Base-by-base conservation (phyloP, 2,113 vertebrate species). In the Bolborhynchus lineola region DNA sequence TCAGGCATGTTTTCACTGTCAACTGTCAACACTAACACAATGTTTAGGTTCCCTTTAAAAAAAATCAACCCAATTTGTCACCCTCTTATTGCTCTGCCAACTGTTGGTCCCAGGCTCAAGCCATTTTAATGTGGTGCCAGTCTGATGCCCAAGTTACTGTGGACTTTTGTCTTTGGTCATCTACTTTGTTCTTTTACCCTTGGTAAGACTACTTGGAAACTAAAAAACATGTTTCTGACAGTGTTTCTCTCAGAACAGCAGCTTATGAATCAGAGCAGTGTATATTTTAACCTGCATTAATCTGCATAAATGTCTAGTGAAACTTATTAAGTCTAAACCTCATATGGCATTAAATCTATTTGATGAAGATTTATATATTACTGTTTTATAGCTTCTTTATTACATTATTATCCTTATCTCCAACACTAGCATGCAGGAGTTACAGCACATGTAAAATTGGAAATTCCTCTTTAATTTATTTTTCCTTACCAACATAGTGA, bases 1-100 rank as follows among this genome's bases (percentile, higher is more conserved):
- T 80, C 86, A 63, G 70, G 57, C 79, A 17, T 49, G 86, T 91
- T 95, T 95, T 72, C 72, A 10, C 86, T 72, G 88, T 88, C 88
- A 71, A 4, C 53, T 88, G 78, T 86, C 90, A 89, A 65, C 47
- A 28, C 50, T 79, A 95, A 37, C 88, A 69, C 65, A 62, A 39
- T 69, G 60, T 92, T 96, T 86, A 68, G 25, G 74, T 71, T 86
- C 21, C 25, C 69, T 68, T 46, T 84, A 82, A 78, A 78, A 92
- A 60, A 81, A 82, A 90, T 64, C 52, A 47, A 42, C 19, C 47
- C 13, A 13, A 84, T 95, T 93, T 86, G 24, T 90, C 12, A 2
- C 47, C 24, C 41, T 35, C 74, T 76, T 60, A 81, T 8, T 86
- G 28, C 82, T 84, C 44, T 89, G 88, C 57, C 76, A 92, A 41